Percentiles rank a stretch among this genome's conserved stretches.
These are phyloP conservation scores for Campoletis raptor DNA, from an alignment of 2,888 invertebrate genomes.

Conservation along the genomic window DNA sequence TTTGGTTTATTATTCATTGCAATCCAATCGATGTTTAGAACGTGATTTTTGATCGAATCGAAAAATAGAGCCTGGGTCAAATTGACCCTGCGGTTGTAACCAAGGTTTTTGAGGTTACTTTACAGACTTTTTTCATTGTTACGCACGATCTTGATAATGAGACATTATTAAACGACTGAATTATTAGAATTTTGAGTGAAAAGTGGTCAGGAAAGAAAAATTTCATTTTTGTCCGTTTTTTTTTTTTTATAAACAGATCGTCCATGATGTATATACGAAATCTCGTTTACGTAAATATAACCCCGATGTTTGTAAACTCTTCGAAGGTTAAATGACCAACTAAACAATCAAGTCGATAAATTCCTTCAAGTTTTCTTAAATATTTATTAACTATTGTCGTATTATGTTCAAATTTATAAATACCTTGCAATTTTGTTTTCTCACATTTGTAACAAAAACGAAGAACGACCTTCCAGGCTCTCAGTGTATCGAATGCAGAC, in stretches of 20 bases:
- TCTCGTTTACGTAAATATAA: constrained; percentile 5
- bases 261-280: background rate
- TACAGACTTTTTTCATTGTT: background rate
- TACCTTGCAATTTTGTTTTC: background rate
- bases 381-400: background rate
- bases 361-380: background rate
- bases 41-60: background rate
- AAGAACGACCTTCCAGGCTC: background rate
- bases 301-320: background rate
- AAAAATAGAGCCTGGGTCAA: background rate
- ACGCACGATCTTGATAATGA: background rate
- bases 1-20: background rate
- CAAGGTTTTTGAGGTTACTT: background rate
- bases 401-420: background rate
- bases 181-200: background rate
- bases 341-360: background rate
- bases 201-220: background rate
- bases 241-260: constrained; percentile 2
- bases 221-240: background rate
- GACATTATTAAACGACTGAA: background rate
- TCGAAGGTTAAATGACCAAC: background rate
- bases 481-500: too few species aligned
- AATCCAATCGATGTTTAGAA: background rate
- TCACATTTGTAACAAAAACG: background rate
- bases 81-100: background rate